Evolutionary conservation across 30 jellyfish, hydroid and myxozoan species (phyloP).

Genomic region (Haliclystus octoradiatus): DNA sequence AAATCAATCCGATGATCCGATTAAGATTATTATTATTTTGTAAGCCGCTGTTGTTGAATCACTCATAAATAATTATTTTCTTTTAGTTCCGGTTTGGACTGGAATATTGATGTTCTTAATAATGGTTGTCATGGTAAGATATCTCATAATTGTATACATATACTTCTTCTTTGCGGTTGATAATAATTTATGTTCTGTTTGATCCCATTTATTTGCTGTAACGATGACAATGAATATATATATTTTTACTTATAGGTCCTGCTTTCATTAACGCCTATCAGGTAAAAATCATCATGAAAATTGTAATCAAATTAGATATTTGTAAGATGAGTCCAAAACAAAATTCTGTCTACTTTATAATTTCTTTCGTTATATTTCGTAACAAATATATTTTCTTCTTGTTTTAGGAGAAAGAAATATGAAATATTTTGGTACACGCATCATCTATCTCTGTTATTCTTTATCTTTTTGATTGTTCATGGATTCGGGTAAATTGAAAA

Average conservation of each 20-base stretch:
- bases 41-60: too few species aligned
- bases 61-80: too few species aligned
- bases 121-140: constrained; percentile 47
- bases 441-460: constrained; percentile 58
- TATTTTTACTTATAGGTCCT: neutral
- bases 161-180: too few species aligned
- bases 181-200: too few species aligned
- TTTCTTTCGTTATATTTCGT: too few species aligned
- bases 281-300: neutral
- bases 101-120: constrained; percentile 53
- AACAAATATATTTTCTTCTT: neutral
- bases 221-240: too few species aligned
- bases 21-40: too few species aligned
- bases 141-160: neutral
- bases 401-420: constrained; percentile 37
- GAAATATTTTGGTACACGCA: constrained; percentile 84
- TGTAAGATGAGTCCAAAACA: neutral
- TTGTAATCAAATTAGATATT: too few species aligned
- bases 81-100: constrained; percentile 75
- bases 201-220: too few species aligned
- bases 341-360: neutral
- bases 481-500: constrained; percentile 63
- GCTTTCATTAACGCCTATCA: neutral
- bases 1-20: too few species aligned
- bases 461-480: constrained; percentile 42